Evolutionary conservation across 1,140 invertebrate genomes (phyloP).

Genomic region (Hylaeus volcanicus): DNA sequence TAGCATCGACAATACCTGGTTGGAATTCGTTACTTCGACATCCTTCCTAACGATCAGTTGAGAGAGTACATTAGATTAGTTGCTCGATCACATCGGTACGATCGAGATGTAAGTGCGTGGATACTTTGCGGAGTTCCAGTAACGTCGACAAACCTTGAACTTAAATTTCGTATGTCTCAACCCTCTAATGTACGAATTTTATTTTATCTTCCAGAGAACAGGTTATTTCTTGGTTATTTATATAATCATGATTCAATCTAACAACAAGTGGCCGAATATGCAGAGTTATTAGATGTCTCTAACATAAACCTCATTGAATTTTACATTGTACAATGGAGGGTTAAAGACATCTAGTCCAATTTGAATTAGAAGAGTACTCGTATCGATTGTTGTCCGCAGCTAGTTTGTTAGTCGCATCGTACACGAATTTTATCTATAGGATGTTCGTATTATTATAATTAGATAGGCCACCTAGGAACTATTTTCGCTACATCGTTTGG

Average conservation of each 20-base stretch:
- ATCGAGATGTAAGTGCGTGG: not conserved
- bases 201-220: too few relatives aligned
- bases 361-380: not conserved
- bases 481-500: too few relatives aligned
- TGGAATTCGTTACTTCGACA: constrained; percentile 31
- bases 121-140: not conserved
- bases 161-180: not conserved
- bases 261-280: too few relatives aligned
- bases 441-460: not conserved
- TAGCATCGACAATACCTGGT: constrained; percentile 30
- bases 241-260: too few relatives aligned
- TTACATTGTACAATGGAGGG: too few relatives aligned
- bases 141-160: not conserved
- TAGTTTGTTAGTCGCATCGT: constrained; percentile 17
- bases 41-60: constrained; percentile 24
- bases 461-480: too few relatives aligned
- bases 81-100: not conserved
- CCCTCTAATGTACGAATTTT: too few relatives aligned
- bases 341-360: not conserved
- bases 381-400: constrained; percentile 9
- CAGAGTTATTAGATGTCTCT: too few relatives aligned
- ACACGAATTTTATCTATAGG: not conserved
- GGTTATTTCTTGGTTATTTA: too few relatives aligned
- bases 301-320: too few relatives aligned
- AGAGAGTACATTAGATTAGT: constrained; percentile 26